Percentiles rank a stretch among this genome's conserved stretches.
phyloP scores from a whole-genome alignment of 1,140 invertebrate species.

The Plutomurus gul region DNA sequence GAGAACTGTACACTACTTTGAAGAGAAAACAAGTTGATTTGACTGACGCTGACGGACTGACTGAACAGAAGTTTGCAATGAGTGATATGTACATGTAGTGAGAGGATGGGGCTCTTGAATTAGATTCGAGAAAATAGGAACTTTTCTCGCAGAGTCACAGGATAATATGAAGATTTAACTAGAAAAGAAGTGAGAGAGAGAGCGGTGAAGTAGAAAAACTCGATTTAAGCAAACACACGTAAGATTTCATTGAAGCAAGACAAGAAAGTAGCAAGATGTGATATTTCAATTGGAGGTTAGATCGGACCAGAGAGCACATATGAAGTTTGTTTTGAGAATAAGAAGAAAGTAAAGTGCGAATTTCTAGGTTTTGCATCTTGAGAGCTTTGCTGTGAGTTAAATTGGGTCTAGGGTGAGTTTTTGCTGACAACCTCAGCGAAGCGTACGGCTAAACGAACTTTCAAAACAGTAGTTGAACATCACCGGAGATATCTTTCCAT shows the following conservation, averaged over 20 bases:
- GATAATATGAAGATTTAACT: neutral
- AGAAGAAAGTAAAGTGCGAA: constrained; percentile 18
- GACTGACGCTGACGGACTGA: no score
- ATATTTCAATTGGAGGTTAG: constrained; percentile 27
- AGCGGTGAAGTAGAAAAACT: neutral
- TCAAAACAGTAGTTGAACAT: constrained; percentile 1
- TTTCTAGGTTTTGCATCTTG: constrained; percentile 24
- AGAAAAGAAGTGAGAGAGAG: neutral
- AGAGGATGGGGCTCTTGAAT: no score
- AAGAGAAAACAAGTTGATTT: no score
- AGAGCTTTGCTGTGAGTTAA: constrained; percentile 1
- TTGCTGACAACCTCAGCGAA: constrained; percentile 23
- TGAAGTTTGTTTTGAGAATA: neutral
- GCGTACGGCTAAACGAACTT: constrained; percentile 20
- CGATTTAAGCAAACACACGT: neutral
- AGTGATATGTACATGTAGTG: no score
- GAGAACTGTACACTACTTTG: no score
- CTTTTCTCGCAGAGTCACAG: neutral
- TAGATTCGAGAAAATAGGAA: no score
- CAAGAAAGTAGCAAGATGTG: neutral
- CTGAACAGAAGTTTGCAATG: no score
- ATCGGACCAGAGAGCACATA: neutral
- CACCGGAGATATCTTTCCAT: constrained; percentile 16
- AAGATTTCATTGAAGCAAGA: constrained; percentile 11
- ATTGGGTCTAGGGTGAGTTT: constrained; percentile 28